phyloP scores from a whole-genome alignment of 1,140 invertebrate species.

The Panonychus citri region DNA sequence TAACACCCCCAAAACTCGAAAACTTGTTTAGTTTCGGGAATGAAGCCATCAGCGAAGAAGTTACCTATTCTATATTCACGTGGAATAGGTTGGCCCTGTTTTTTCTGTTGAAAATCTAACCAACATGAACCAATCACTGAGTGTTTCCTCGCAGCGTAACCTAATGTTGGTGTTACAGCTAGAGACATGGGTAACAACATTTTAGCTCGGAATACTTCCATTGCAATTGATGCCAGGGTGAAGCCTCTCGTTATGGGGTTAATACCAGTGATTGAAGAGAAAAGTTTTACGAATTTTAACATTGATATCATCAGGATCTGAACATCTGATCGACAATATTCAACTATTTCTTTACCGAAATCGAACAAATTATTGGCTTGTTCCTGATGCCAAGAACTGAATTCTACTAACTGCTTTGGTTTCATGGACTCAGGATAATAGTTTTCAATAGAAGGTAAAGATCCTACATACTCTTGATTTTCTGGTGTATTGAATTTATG shows the following conservation, averaged over 20 bases:
- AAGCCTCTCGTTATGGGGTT: background rate
- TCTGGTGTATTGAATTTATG: background rate
- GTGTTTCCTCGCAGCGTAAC: too few species aligned
- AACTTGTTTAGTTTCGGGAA: too few species aligned
- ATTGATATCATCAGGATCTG: background rate
- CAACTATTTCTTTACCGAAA: background rate
- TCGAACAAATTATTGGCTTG: background rate
- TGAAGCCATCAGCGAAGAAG: too few species aligned
- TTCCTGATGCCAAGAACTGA: background rate
- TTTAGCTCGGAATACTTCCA: background rate
- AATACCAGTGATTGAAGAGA: background rate
- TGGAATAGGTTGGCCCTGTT: too few species aligned
- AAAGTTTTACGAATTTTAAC: background rate
- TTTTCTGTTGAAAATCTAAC: too few species aligned
- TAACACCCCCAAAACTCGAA: too few species aligned
- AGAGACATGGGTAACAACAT: too few species aligned
- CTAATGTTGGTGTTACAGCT: too few species aligned
- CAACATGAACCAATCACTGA: too few species aligned
- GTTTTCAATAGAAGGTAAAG: background rate
- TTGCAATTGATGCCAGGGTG: background rate
- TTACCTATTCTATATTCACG: too few species aligned
- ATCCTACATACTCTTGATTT: conserved; percentile 2
- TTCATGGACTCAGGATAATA: background rate
- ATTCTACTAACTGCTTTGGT: background rate
- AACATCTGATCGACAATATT: background rate